phyloP scores from a whole-genome alignment of 2,797 vertebrate genomes.

The Pelodytes ibericus region DNA sequence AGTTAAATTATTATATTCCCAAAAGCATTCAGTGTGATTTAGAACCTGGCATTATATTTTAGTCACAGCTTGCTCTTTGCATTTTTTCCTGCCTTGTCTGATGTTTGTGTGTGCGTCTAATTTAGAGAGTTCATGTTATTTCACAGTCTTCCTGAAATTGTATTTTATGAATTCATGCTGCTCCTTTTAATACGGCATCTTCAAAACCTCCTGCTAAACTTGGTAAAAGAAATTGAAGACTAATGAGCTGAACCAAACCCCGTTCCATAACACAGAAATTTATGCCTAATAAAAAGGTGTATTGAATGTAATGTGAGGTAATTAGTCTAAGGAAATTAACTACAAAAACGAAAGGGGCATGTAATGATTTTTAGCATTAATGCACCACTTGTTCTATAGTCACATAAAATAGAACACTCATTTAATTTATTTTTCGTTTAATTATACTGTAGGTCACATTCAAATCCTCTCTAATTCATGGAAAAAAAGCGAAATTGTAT shows the following conservation, averaged over 20 bases:
- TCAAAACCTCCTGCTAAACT: no score
- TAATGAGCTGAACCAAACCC: not conserved
- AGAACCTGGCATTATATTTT: not conserved
- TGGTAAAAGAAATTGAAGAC: not conserved
- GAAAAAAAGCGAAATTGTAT: not conserved
- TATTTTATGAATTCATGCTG: no score
- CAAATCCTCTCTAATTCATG: not conserved
- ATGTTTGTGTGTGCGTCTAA: no score
- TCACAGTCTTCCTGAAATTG: no score
- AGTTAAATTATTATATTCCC: slow-evolving; percentile 22
- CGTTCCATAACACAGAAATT: not conserved
- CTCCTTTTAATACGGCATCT: no score
- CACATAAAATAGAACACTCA: slow-evolving; percentile 11
- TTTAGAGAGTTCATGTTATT: no score
- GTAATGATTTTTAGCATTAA: slow-evolving; percentile 25
- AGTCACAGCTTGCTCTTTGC: not conserved
- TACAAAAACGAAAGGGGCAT: not conserved
- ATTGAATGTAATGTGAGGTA: not conserved
- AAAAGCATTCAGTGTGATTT: slow-evolving; percentile 6
- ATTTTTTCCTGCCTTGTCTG: not conserved
- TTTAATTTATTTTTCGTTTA: no score
- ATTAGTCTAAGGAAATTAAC: slow-evolving; percentile 2
- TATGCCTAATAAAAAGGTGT: slow-evolving; percentile 8
- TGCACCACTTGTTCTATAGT: not conserved
- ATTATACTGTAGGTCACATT: slow-evolving; percentile 15